These are phyloP conservation scores for Pipa parva DNA, from an alignment of 2,113 vertebrate species.

Conservation along the genomic window DNA sequence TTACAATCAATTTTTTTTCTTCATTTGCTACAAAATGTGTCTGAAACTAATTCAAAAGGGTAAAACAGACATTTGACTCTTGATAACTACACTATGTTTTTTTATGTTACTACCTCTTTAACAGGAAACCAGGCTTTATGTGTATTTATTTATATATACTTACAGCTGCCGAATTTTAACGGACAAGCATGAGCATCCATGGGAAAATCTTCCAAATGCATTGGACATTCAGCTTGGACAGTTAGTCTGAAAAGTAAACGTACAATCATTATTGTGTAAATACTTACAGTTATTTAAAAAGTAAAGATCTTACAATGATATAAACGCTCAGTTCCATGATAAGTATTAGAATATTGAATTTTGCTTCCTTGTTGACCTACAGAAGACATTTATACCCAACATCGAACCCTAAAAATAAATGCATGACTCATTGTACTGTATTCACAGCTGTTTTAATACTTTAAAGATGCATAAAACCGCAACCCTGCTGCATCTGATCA, in stretches of 20 bases:
- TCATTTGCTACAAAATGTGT: too few species aligned
- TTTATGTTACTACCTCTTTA: too few species aligned
- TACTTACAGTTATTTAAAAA: conserved; percentile 14
- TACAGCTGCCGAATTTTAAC: conserved; percentile 98
- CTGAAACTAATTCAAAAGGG: too few species aligned
- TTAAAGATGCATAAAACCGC: too few species aligned
- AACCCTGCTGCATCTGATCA: too few species aligned
- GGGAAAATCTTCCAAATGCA: conserved; percentile 98
- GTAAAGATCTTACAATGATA: conserved; percentile 28
- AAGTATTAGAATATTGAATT: conserved; percentile 45
- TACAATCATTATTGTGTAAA: conserved; percentile 2
- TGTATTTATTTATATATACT: too few species aligned
- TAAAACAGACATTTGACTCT: too few species aligned
- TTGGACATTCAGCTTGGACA: conserved; percentile 96
- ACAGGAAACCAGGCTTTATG: too few species aligned
- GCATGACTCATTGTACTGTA: too few species aligned
- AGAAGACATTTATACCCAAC: conserved; percentile 42
- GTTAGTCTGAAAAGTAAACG: conserved; percentile 80
- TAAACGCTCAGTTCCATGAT: conserved; percentile 42
- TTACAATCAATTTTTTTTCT: too few species aligned
- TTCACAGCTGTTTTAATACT: too few species aligned
- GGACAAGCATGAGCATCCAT: conserved; percentile 98
- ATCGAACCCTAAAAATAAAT: conserved; percentile 41
- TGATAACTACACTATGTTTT: too few species aligned
- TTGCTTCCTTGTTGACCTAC: conserved; percentile 43